Percentiles rank a stretch among this genome's conserved stretches.
Conservation (phyloP, 2,888 invertebrate species). For the Lottia gigantea region DNA sequence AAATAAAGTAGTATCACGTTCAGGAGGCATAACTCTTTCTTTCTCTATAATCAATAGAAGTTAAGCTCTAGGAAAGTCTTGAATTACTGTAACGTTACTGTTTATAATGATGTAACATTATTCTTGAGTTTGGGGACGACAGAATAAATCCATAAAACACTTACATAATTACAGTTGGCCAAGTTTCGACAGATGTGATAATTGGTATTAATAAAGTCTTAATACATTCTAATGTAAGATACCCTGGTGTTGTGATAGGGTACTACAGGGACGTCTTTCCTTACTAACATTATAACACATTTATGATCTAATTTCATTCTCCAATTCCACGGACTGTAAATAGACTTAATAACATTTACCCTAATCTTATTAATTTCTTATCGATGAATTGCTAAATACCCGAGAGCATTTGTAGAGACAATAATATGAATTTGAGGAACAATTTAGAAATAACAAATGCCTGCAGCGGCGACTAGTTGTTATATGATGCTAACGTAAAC, state of each 20-base stretch:
- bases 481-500: background rate
- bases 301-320: background rate
- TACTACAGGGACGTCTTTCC: background rate
- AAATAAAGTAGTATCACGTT: background rate
- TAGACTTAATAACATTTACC: background rate
- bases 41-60: background rate
- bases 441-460: constrained; percentile 19
- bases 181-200: constrained; percentile 8
- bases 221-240: constrained; percentile 3
- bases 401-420: constrained; percentile 11
- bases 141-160: background rate
- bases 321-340: background rate
- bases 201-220: constrained; percentile 1
- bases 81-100: no score
- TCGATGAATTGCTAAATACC: background rate
- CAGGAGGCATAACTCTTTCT: background rate
- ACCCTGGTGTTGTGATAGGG: background rate
- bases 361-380: background rate
- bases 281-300: constrained; percentile 5
- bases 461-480: background rate
- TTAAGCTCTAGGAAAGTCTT: no score
- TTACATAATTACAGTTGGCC: background rate
- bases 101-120: no score
- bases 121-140: no score
- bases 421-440: background rate